These are phyloP conservation scores for Morus bassanus DNA, from an alignment of 2,797 vertebrate genomes.

Conservation along the genomic window DNA sequence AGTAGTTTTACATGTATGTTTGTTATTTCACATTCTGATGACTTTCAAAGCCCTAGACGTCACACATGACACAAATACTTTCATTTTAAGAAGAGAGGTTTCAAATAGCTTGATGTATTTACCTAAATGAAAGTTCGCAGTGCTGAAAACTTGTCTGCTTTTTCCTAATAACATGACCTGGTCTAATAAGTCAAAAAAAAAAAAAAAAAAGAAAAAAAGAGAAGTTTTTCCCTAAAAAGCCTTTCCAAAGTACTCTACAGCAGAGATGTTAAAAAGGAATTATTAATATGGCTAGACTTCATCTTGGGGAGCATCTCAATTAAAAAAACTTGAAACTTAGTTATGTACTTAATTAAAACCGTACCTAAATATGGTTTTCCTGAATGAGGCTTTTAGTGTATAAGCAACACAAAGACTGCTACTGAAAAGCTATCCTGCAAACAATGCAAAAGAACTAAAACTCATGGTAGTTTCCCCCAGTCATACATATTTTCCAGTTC, in stretches of 20 bases:
- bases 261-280: neutral
- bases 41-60: neutral
- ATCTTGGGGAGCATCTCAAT: neutral
- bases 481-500: neutral
- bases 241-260: neutral
- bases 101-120: neutral
- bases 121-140: neutral
- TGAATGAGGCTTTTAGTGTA: neutral
- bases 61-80: neutral
- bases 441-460: neutral
- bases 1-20: neutral
- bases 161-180: neutral
- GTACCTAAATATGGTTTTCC: neutral
- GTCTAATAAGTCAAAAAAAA: neutral
- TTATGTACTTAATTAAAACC: neutral
- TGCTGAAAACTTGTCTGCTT: neutral
- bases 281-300: neutral
- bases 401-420: neutral
- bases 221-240: neutral
- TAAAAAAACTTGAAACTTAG: neutral
- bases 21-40: neutral
- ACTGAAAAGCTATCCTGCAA: neutral
- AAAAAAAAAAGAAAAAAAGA: neutral
- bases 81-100: neutral
- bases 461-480: neutral